phyloP scores from a whole-genome alignment of 2,113 vertebrate genomes.

The Chaetorhynchus papuensis region DNA sequence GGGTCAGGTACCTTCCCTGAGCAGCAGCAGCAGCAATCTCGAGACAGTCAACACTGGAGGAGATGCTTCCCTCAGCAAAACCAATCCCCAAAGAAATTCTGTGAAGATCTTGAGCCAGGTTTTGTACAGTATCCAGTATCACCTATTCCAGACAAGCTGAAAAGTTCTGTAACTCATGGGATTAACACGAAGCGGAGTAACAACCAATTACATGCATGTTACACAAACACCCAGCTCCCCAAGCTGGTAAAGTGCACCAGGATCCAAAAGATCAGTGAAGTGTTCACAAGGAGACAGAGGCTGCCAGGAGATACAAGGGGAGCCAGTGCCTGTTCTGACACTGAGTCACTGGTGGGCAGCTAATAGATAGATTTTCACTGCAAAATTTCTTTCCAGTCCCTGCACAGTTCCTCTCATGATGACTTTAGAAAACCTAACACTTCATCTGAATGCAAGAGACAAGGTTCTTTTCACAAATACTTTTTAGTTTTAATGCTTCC shows the following conservation, averaged over 20 bases:
- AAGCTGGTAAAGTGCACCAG: neutral
- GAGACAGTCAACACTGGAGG: neutral
- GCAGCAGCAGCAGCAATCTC: neutral
- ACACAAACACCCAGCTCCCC: neutral
- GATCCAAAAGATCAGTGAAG: neutral
- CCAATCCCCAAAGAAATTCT: neutral
- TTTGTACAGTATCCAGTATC: neutral
- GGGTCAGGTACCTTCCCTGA: neutral
- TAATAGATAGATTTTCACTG: neutral
- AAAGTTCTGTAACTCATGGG: neutral
- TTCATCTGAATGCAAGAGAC: neutral
- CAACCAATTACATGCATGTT: neutral
- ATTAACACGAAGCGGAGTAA: neutral
- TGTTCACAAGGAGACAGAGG: neutral
- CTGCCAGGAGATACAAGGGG: accelerated
- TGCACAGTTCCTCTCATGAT: neutral
- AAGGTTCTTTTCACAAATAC: neutral
- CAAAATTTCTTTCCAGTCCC: neutral
- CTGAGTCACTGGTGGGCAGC: neutral
- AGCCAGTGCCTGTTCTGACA: neutral
- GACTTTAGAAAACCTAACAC: neutral
- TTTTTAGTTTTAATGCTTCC: neutral
- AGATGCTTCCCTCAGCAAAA: neutral
- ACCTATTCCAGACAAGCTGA: neutral
- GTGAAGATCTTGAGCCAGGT: neutral